Evolutionary conservation across 2,888 invertebrate species (phyloP).

Genomic region (Bombyx huttoni): DNA sequence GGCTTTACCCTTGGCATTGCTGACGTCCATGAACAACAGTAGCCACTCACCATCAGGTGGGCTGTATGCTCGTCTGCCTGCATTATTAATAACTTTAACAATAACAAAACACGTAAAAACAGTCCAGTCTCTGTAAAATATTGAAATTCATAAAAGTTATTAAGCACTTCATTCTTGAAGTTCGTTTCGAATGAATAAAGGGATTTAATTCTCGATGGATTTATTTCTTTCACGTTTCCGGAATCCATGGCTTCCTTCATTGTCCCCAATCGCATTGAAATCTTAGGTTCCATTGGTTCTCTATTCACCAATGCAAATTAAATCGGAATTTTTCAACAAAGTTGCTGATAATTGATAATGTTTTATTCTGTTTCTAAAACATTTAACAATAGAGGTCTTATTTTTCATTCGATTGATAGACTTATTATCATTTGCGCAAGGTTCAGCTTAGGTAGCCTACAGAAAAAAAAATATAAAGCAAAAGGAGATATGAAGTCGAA

Average conservation of each 20-base stretch:
- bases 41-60: no score
- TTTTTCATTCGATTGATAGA: no score
- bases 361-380: background rate
- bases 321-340: background rate
- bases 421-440: no score
- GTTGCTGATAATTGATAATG: background rate
- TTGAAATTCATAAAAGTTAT: background rate
- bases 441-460: no score
- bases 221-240: background rate
- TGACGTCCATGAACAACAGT: no score
- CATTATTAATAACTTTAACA: no score
- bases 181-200: background rate
- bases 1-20: no score
- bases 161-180: background rate
- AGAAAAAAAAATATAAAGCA: no score
- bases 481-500: no score
- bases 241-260: background rate
- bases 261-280: background rate
- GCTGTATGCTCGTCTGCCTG: no score
- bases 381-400: no score
- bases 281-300: background rate
- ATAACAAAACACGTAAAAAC: no score
- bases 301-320: background rate
- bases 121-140: background rate
- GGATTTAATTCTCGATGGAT: background rate